phyloP scores from a whole-genome alignment of 2,797 vertebrate species.

The Rhinoraja longicauda region DNA sequence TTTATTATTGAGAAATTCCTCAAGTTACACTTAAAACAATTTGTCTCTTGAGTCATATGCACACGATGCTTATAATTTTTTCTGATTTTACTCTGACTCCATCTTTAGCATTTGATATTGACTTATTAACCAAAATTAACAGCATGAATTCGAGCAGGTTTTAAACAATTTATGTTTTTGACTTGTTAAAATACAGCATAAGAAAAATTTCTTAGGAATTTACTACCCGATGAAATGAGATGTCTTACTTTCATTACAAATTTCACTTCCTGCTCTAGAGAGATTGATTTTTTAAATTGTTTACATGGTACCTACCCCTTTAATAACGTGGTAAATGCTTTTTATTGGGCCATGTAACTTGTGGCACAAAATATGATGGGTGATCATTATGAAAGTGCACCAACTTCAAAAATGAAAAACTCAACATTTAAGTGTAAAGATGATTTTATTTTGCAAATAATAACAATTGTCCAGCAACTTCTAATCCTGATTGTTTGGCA shows the following conservation, averaged over 20 bases:
- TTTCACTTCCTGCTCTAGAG: neutral
- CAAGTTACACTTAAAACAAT: too few species aligned
- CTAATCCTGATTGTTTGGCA: neutral
- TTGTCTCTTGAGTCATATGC: too few species aligned
- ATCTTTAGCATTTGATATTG: neutral
- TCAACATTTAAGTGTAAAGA: neutral
- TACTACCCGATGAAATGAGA: neutral
- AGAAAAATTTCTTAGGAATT: neutral
- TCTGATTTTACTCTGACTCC: too few species aligned
- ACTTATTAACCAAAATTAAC: neutral
- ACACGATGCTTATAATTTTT: too few species aligned
- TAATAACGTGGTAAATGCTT: neutral
- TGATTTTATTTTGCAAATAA: neutral
- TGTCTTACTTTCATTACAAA: neutral
- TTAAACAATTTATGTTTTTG: neutral
- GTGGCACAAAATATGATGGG: too few species aligned
- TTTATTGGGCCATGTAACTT: neutral
- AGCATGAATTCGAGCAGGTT: neutral
- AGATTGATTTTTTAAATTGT: neutral
- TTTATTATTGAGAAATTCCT: too few species aligned
- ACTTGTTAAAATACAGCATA: neutral
- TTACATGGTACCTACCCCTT: neutral
- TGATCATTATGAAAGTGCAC: neutral
- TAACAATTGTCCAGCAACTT: neutral
- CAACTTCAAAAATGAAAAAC: too few species aligned